A percentile compares a stretch with the other conserved stretches of the same genome.
Evolutionary conservation across 2,888 invertebrate species (phyloP).

Genomic region (Hypomecis punctinalis): DNA sequence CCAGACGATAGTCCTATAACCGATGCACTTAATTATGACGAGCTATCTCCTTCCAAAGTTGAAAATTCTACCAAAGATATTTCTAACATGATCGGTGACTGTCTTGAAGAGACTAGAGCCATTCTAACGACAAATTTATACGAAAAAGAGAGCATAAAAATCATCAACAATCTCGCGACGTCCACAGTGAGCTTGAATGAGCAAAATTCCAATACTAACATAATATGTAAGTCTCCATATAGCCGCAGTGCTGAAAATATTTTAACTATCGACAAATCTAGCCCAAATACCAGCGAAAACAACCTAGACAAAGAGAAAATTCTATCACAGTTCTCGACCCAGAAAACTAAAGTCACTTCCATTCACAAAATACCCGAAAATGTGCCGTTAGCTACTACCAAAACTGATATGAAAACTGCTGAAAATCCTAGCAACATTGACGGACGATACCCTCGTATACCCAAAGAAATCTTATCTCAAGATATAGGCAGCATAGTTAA

Average conservation of each 20-base stretch:
- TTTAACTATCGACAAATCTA: conserved; percentile 45
- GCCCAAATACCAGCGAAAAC: conserved; percentile 49
- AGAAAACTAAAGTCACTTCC: conserved; percentile 68
- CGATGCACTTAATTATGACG: conserved; percentile 46
- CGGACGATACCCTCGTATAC: conserved; percentile 60
- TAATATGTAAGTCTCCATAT: conserved; percentile 54
- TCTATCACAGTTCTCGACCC: conserved; percentile 63
- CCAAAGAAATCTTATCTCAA: conserved; percentile 74
- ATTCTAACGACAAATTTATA: conserved; percentile 1
- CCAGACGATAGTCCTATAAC: conserved; percentile 47
- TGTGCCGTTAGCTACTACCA: neutral
- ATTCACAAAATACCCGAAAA: conserved; percentile 62
- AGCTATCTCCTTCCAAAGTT: conserved; percentile 38
- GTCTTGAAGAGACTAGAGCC: conserved; percentile 32
- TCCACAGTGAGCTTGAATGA: conserved; percentile 71
- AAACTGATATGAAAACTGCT: conserved; percentile 52
- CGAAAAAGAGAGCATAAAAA: conserved; percentile 32
- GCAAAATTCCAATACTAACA: conserved; percentile 44
- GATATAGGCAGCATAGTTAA: conserved; percentile 78
- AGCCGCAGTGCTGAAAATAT: conserved; percentile 76
- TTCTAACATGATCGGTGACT: conserved; percentile 29
- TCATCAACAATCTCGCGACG: conserved; percentile 53
- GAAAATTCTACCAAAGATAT: conserved; percentile 47
- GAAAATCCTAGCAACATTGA: conserved; percentile 55
- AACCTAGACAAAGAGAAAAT: conserved; percentile 67